A percentile compares a stretch with the other conserved stretches of the same genome.
phyloP scores from a whole-genome alignment of 2,113 vertebrate species.

The Ctenomys sociabilis region DNA sequence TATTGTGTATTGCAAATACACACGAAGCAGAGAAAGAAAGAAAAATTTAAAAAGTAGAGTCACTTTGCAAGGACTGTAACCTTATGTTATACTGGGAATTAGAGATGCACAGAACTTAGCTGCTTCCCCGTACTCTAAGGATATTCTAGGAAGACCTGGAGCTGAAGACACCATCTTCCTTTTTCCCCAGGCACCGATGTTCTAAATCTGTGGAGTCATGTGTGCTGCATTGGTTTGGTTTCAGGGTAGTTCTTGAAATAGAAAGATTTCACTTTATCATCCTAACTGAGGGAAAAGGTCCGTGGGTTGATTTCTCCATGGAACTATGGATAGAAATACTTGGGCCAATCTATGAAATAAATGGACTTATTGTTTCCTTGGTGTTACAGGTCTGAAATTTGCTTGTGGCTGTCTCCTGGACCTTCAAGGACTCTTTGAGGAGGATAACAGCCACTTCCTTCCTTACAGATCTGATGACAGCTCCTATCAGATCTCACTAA shows the following conservation, averaged over 20 bases:
- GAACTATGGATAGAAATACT: not conserved
- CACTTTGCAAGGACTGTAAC: not conserved
- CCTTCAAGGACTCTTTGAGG: not conserved
- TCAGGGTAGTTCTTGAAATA: not conserved
- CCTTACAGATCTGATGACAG: not conserved
- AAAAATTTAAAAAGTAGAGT: not conserved
- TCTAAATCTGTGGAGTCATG: not conserved
- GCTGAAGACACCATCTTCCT: not conserved
- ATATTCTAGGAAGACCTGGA: not conserved
- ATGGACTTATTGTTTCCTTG: not conserved
- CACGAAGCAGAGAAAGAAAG: not conserved
- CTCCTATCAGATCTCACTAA: not conserved
- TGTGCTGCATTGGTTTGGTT: not conserved
- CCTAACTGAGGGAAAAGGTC: not conserved
- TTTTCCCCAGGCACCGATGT: not conserved
- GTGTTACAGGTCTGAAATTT: not conserved
- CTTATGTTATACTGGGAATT: not conserved
- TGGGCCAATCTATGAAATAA: not conserved
- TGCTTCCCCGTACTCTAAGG: not conserved
- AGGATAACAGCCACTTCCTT: not conserved
- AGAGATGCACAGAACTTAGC: not conserved
- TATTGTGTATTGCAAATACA: not conserved
- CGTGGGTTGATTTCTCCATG: not conserved
- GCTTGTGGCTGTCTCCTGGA: not conserved
- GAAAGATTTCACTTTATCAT: conserved; percentile 25